Evolutionary conservation across 1,140 invertebrate species (phyloP), one percentile per base, ranked within the genome.

Genomic region (Heliconius congener): DNA sequence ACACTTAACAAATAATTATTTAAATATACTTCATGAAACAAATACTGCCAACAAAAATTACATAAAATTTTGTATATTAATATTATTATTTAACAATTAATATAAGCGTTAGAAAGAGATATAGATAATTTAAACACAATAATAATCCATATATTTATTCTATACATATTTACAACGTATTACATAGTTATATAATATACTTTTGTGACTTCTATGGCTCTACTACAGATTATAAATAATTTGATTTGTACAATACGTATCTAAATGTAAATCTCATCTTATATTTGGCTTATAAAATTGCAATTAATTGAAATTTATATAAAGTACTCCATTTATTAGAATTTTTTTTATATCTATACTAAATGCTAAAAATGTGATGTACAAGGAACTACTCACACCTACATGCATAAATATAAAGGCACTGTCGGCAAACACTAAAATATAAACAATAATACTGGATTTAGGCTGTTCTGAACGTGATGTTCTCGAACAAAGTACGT

Each of bases 391-490:
- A 71, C 71, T 42, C 60, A 81, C 73, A 78, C 27, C 27, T 66
- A 66, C 16, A 27, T 66, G 78, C 74, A 74, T 52, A 46, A 23
- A 57, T 66, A 13, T 66, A 77, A 82, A 79, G 81, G 77, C 74
- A 82, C 81, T 78, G 76, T 77, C 46, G 37, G 39, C 78, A 52
- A 80, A 57, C 52, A 74, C 76, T 82, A 76, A 66, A 55, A 77
- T 72, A 82, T 81, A 71, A 23, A 78, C 74, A 73, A 85, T 88
- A 88, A 88, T 88, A 88, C 86, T 88, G 86, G 81, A 84, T 85
- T 72, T 82, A 82, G 78, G 73, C 76, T 50, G 78, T 73, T 42
- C 46, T 78, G 34, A 72, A 75, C 79, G 46, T n/a, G 8, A 60
- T 19, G 72, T 77, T 77, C 71, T 30, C 37, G 23, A 39, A 72